Percentiles rank a stretch among this genome's conserved stretches.
phyloP scores from a whole-genome alignment of 1,140 invertebrate genomes.

The Atta texana region DNA sequence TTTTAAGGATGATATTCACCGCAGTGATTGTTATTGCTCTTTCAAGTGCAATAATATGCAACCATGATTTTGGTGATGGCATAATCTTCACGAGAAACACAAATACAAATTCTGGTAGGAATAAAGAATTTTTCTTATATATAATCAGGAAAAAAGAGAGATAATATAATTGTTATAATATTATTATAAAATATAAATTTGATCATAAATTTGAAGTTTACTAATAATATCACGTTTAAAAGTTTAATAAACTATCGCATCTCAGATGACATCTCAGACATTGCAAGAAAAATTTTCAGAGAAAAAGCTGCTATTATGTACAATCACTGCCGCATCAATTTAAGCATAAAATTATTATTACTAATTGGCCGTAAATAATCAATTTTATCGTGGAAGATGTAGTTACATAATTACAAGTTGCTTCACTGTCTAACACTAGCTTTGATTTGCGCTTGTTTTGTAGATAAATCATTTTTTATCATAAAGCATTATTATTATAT shows the following conservation, averaged over 20 bases:
- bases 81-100: conserved; percentile 55
- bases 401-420: not conserved
- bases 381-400: not conserved
- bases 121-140: not conserved
- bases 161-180: not conserved
- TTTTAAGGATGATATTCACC: conserved; percentile 75
- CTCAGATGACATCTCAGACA: not conserved
- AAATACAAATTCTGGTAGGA: conserved; percentile 73
- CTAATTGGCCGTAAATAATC: conserved; percentile 28
- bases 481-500: conserved; percentile 12
- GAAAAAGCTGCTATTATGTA: conserved; percentile 31
- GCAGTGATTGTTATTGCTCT: conserved; percentile 74
- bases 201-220: conserved; percentile 63
- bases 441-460: conserved; percentile 20
- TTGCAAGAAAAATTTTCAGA: too few relatives aligned
- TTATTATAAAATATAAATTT: not conserved
- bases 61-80: conserved; percentile 74
- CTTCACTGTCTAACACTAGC: not conserved
- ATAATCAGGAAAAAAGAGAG: conserved; percentile 6
- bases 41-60: conserved; percentile 68
- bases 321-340: not conserved
- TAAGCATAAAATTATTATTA: conserved; percentile 32
- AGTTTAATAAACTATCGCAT: conserved; percentile 73
- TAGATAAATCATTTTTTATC: conserved; percentile 13
- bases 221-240: conserved; percentile 71